phyloP scores from a whole-genome alignment of 2,797 vertebrate genomes.

The Odontamblyopus lacepedii region DNA sequence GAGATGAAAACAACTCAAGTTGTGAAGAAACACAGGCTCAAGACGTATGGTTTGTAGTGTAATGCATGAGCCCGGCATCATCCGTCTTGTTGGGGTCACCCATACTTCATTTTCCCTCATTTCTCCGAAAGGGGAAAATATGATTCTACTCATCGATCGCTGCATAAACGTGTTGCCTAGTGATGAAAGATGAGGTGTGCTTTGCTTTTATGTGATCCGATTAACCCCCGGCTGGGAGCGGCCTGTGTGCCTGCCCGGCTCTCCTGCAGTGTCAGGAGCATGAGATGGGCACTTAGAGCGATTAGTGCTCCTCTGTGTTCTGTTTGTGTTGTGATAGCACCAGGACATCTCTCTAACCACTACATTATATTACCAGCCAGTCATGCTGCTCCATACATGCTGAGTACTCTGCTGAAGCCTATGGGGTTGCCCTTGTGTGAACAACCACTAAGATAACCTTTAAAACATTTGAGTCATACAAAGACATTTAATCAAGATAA shows the following conservation, averaged over 20 bases:
- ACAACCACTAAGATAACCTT: background rate
- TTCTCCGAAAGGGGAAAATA: conserved; percentile 74
- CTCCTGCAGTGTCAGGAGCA: conserved; percentile 58
- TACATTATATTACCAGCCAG: conserved; percentile 43
- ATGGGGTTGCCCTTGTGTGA: conserved; percentile 4
- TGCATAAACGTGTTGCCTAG: conserved; percentile 72
- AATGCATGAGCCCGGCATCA: conserved; percentile 39
- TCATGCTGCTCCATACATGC: conserved; percentile 10
- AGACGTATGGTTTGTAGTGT: conserved; percentile 49
- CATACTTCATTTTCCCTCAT: conserved; percentile 68
- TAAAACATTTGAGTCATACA: background rate
- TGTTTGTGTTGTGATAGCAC: conserved; percentile 59
- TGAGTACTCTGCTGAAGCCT: background rate
- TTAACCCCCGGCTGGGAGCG: conserved; percentile 66
- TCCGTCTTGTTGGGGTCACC: conserved; percentile 60
- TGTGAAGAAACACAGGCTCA: conserved; percentile 34
- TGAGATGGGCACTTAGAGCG: conserved; percentile 61
- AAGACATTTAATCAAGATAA: too few relatives aligned
- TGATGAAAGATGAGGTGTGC: conserved; percentile 75
- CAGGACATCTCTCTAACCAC: conserved; percentile 53
- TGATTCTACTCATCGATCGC: conserved; percentile 73
- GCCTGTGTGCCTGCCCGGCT: conserved; percentile 38
- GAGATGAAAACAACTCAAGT: conserved; percentile 49
- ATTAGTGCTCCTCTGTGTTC: conserved; percentile 66
- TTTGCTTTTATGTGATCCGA: conserved; percentile 69